Base-by-base conservation (phyloP, 2,797 vertebrate species). In the Molossus alvarezi region DNA sequence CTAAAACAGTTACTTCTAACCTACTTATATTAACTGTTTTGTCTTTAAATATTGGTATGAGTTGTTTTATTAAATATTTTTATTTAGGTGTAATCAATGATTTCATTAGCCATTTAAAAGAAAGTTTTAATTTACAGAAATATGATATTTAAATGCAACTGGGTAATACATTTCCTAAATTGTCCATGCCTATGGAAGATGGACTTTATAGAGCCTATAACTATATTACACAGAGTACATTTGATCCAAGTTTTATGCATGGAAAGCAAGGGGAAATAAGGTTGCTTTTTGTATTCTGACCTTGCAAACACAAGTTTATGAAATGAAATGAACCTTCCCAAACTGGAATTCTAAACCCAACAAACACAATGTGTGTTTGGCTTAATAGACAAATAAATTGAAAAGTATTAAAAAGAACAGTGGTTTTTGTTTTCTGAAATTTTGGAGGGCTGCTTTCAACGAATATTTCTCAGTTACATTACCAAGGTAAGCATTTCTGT, bases 241-340 rank as follows among this genome's bases (percentile, higher is more conserved):
- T 83, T 89, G 51, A 48, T 51, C 55, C 29, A 60, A 62, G 37
- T 62, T 87, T 83, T 71, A 23, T 67, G 11, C 65, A 23, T 84
- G 9, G 53, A 80, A 65, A 17, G 29, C 58, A 65, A 57, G 25
- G 9, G 25, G 41, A n/a, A 67, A 23, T 14, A 73, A 60, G 41
- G 82, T 64, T 75, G 9, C 6, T 75, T 10, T 2, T 80, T 88
- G 14, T 82, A 21, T 82, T 33, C 41, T 77, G 45, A 23, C 72
- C 11, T 91, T 69, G 37, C 67, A 89, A 84, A 73, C 62, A 91
- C 17, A 67, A 80, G n/a, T 18, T 95, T 69, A 53, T 69, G 67
- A 87, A 72, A 9, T 58, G 20, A 92, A 92, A 75, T 64, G 21
- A 93, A 93, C 58, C 58, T 90, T 91, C 55, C 57, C 57, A 77